Conservation (phyloP, 2,888 invertebrate genomes). For the Aproaerema taeniolella region DNA sequence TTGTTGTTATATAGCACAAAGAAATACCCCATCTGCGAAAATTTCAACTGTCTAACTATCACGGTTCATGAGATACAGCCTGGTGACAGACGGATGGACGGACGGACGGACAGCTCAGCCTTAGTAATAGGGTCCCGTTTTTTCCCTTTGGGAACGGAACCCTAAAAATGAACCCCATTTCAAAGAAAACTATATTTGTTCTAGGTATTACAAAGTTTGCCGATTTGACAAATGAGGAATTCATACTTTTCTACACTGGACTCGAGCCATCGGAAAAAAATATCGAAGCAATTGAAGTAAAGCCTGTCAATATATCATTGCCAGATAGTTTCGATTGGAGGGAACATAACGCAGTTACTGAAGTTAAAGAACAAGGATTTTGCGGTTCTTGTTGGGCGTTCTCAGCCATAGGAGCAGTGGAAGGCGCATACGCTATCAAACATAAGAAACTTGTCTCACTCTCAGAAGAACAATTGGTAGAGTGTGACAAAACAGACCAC, state of each 20-base stretch:
- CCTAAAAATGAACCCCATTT: no score
- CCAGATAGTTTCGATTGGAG: background rate
- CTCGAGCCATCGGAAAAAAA: background rate
- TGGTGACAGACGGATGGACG: no score
- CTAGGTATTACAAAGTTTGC: background rate
- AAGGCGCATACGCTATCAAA: no score
- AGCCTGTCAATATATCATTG: constrained; percentile 14
- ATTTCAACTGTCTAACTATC: no score
- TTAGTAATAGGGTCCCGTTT: no score
- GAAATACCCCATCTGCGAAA: no score
- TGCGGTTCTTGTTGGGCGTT: background rate
- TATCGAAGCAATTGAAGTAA: background rate
- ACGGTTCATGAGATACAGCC: no score
- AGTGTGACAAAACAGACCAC: background rate
- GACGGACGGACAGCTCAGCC: no score
- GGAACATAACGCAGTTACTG: background rate
- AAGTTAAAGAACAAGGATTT: background rate
- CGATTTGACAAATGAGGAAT: background rate
- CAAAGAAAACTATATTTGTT: no score
- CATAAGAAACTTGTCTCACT: background rate
- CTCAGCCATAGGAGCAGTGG: no score
- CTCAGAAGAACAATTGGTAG: background rate
- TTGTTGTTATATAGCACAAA: no score
- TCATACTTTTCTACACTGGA: background rate
- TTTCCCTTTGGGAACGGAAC: no score